These are phyloP conservation scores for Porites lobata DNA, from an alignment of 92 coral and sea anemone species.

Conservation along the genomic window DNA sequence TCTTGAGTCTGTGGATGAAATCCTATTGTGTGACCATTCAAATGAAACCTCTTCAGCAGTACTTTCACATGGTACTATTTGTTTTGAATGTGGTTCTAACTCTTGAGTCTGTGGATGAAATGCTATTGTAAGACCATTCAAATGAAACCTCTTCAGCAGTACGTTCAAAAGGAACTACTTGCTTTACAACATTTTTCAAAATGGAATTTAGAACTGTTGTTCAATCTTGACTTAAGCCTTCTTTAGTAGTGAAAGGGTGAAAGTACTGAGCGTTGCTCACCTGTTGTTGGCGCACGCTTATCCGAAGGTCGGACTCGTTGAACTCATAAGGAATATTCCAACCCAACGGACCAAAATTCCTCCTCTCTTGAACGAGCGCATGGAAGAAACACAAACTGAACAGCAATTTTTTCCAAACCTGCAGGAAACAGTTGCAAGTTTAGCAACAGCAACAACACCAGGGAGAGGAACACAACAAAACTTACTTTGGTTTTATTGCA, in stretches of 20 bases:
- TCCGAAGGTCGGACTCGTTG: constrained; percentile 96
- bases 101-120: too few species aligned
- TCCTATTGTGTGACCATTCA: too few species aligned
- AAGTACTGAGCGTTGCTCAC: constrained; percentile 28
- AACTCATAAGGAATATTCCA: constrained; percentile 99
- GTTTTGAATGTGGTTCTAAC: too few species aligned
- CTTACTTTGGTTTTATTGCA: constrained; percentile 89
- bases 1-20: neutral
- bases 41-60: too few species aligned
- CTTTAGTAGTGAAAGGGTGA: neutral
- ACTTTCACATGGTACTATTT: too few species aligned
- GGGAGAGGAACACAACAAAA: neutral
- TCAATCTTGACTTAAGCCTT: too few species aligned
- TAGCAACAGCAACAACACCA: neutral
- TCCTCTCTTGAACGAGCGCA: constrained; percentile 95
- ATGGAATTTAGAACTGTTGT: neutral
- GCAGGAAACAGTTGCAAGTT: neutral
- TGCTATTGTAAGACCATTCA: too few species aligned
- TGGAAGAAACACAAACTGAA: constrained; percentile 98
- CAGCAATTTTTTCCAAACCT: constrained; percentile 95
- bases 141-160: too few species aligned
- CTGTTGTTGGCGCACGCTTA: constrained; percentile 98
- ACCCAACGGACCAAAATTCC: constrained; percentile 97
- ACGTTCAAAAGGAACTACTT: too few species aligned
- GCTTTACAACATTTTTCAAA: neutral